These are phyloP conservation scores for Eciton burchellii DNA, from an alignment of 1,140 invertebrate species.

Conservation along the genomic window DNA sequence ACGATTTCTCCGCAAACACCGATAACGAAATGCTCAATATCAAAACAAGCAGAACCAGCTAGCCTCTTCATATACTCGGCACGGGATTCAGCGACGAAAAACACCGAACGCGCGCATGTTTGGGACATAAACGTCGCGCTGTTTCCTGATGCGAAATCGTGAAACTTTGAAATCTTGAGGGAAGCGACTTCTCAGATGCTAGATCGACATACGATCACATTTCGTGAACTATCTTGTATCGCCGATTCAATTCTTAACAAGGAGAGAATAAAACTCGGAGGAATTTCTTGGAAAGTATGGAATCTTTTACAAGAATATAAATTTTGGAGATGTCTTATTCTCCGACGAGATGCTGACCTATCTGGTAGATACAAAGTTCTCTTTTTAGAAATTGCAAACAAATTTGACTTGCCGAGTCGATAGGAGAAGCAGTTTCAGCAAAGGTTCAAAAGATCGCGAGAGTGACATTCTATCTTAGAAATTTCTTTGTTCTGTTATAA, in stretches of 20 bases:
- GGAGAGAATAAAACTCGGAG: conserved; percentile 27
- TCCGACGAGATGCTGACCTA: background rate
- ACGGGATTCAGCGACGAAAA: background rate
- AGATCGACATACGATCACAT: conserved; percentile 12
- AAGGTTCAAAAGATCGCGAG: too few relatives aligned
- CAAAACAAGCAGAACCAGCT: background rate
- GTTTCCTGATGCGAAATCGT: background rate
- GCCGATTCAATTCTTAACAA: background rate
- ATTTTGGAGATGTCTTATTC: conserved; percentile 1
- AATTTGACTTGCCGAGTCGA: too few relatives aligned
- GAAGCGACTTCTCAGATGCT: background rate
- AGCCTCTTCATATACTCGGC: too few relatives aligned
- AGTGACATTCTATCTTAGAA: too few relatives aligned
- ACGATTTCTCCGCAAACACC: conserved; percentile 14
- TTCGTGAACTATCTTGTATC: background rate
- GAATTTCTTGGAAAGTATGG: background rate
- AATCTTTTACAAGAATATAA: conserved; percentile 37
- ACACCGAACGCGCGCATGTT: too few relatives aligned
- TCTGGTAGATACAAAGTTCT: background rate
- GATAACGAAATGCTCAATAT: conserved; percentile 2
- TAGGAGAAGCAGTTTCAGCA: too few relatives aligned
- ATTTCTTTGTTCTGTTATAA: too few relatives aligned
- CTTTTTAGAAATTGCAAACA: background rate
- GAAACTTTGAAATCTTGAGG: background rate
- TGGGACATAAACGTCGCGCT: background rate